Evolutionary conservation across 1,140 invertebrate genomes (phyloP), one percentile per base, ranked within the genome.

Genomic region (Bradysia coprophila): DNA sequence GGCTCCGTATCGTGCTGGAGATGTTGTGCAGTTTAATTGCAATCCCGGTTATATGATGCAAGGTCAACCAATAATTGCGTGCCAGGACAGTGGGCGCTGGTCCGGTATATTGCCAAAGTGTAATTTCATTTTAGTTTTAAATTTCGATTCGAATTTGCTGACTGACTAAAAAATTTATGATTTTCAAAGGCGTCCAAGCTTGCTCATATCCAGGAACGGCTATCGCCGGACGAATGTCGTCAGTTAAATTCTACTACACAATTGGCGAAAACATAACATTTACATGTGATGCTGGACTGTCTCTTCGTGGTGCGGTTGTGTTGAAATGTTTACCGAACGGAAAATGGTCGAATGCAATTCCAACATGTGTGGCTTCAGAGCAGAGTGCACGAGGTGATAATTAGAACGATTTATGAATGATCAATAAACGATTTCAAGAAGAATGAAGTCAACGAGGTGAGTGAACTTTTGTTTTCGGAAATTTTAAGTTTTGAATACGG

Each of bases 1-100:
- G 42, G 72, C 72, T 36, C 76, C 75, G 13, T 86, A 81, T 61
- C 71, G 79, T 51, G 80, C 80, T 18, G 83, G 84, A 13, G 83
- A 89, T 57, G 72, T 87, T 18, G 72, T 87, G 15, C 80, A 87
- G 54, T 84, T 85, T 63, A 79, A 79, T 56, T 92, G 88, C 62
- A 76, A 84, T 61, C 73, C 80, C 34, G 83, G 87, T 43, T 88
- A 77, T 62, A 87, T 89, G 71, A 77, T 91, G 67, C 78, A 87
- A 57, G 87, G 87, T 3, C 72, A 81, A 51, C 76, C 79, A 10
- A 81, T 85, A 46, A 73, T 87, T 31, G 77, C 81, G 11, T 93
- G 89, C 62, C 81, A 87, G 63, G 84, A 90, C 57, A 87, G 76
- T 62, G 84, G 84, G 18, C 65, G 80, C 41, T 93, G 89, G 89